These are phyloP conservation scores for Cliona cf. orientalis DNA, from an alignment of 37 sponge, comb jelly and placozoan genomes.

Conservation along the genomic window DNA sequence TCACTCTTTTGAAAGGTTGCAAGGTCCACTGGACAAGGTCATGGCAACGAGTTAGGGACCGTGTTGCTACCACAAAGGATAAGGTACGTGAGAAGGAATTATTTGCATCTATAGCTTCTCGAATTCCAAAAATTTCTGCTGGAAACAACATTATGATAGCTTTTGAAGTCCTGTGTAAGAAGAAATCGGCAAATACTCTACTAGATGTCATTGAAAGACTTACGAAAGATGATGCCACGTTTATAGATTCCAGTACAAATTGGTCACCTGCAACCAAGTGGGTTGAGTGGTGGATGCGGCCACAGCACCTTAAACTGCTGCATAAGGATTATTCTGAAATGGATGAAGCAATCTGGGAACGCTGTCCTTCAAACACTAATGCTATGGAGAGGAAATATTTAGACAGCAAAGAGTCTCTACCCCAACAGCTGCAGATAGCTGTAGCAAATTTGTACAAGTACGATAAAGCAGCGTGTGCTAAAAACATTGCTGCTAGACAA, in stretches of 20 bases:
- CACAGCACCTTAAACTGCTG: not conserved
- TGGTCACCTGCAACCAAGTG: constrained; percentile 8
- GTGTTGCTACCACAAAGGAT: not conserved
- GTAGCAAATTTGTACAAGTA: no score
- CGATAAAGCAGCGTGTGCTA: no score
- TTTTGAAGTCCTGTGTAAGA: constrained; percentile 19
- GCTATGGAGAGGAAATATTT: constrained; percentile 13
- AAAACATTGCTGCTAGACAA: no score
- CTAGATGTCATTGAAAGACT: not conserved
- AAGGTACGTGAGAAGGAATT: not conserved
- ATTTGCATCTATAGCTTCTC: constrained; percentile 9
- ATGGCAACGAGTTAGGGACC: constrained; percentile 22
- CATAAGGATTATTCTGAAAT: not conserved
- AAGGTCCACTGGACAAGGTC: not conserved
- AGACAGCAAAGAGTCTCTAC: no score
- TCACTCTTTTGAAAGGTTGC: constrained; percentile 17
- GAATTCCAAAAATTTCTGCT: not conserved
- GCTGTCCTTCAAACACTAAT: constrained; percentile 10
- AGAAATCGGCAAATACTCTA: not conserved
- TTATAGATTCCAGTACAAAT: not conserved
- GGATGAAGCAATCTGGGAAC: not conserved
- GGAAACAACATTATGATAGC: not conserved
- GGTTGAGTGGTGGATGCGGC: constrained; percentile 23
- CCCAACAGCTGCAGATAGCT: no score
- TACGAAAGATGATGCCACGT: not conserved